Base-by-base conservation (phyloP, 2,797 vertebrate genomes). In the Halcyon leucocephala region DNA sequence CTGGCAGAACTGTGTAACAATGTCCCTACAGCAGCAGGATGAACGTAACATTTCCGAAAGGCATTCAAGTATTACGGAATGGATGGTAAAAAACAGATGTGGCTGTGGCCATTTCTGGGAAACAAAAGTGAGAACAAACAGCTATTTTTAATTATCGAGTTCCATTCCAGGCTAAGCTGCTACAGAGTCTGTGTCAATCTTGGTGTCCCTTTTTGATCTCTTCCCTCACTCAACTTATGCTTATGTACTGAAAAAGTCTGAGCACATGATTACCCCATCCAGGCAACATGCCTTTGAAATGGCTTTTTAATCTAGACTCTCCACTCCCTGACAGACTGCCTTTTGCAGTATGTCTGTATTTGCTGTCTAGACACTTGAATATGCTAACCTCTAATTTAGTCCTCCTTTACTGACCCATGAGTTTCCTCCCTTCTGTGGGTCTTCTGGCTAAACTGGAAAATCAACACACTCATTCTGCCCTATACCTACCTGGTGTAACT, bases 301-400 rank as follows among this genome's bases (percentile, higher is more conserved):
- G 95, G 94, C 91, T 96, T 96, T 96, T 97, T 96, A 97, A 96
- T 97, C 96, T 95, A 86, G 95, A 93, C 87, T 96, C 94, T 96
- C 96, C 96, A 95, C 95, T 96, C 96, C 96, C 95, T 96, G 79
- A 96, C 96, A 94, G 95, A 96, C 96, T 94, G 94, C 94, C 95
- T 97, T 96, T 91, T 96, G 87, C 85, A 94, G 91, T 81, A 94
- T 91, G 95, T 97, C 96, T 97, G 95, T 96, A 91, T 95, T 96
- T 51, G 70, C 95, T 95, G 96, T 96, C 96, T 96, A 97, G 96
- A 97, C 96, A 95, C 96, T 97, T 90, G 87, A 96, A 95, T 97
- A 96, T 85, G 89, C 96, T 95, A 96, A 96, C 93, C 94, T 96
- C 95, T 97, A 96, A 96, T 97, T 97, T 96, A 96, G 89, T 80